Evolutionary conservation across 2,888 invertebrate genomes (phyloP), one percentile per base, ranked within the genome.

Genomic region (Brachyopa scutellaris): DNA sequence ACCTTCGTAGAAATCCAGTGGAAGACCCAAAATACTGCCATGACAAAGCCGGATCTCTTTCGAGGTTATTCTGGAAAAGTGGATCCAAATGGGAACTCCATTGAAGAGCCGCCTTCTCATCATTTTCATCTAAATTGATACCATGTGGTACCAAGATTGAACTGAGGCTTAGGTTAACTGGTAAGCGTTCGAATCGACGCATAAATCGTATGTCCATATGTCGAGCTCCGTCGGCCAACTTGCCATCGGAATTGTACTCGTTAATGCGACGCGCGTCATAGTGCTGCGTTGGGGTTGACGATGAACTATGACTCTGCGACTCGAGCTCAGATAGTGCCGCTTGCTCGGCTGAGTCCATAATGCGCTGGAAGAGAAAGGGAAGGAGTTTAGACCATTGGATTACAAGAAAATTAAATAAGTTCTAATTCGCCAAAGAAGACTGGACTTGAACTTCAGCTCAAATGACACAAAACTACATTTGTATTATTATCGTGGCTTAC

Each of bases 11-110:
- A 91, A 99, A 99, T 55, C 99, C 99, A 1, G 95, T 93, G n/a
- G 97, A 95, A 64, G 98, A 97, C 59, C 99, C 98, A 91, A 97
- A 99, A 91, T 98, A 98, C 91, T 99, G 99, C 97, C 99, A 99
- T n/a, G 97, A 96, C 40, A 98, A 92, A 1, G 96, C 95, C 0
- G 97, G 96, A 91, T 98, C 97, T 84, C 94, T 94, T 88, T 96
- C 95, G 89, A 96, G 96, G 92, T 99, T 99, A 88, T 95, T 95
- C 86, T 94, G 94, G 91, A 98, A 99, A 83, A 96, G 92, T 15
- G 95, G 94, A 90, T 99, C 97, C 88, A 99, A 92, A 88, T 96
- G 95, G 86, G 96, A 95, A 62, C 98, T 98, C 99, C 99, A 99
- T 87, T 96, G 95, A 85, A 99, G 96, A 64, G 97, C 96, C 88